Percentiles rank a stretch among this genome's conserved stretches.
Conservation (phyloP, 2,113 vertebrate species). For the Emydura subglobosa region DNA sequence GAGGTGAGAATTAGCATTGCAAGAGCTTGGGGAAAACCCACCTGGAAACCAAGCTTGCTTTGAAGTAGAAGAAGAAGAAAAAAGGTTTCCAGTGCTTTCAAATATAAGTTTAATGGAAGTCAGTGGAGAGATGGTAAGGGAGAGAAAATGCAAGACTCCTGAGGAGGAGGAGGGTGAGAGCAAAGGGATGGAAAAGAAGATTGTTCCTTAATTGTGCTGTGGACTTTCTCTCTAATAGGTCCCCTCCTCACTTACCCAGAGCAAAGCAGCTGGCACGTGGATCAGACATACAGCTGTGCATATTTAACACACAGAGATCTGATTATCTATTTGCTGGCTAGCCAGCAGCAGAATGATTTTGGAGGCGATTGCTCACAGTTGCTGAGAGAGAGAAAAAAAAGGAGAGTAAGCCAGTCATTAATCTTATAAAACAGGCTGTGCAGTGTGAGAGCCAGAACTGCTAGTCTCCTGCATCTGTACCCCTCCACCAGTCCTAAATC, state of each 20-base stretch:
- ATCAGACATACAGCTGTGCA: conserved; percentile 71
- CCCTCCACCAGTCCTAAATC: conserved; percentile 64
- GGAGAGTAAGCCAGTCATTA: conserved; percentile 63
- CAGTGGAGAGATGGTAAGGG: background rate
- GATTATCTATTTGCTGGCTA: conserved; percentile 71
- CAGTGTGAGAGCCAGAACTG: conserved; percentile 48
- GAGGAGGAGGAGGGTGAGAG: background rate
- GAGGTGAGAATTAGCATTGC: conserved; percentile 16
- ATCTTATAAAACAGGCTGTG: conserved; percentile 67
- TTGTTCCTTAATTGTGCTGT: rapidly evolving
- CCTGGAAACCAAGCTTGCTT: conserved; percentile 1
- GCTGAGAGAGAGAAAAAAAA: conserved; percentile 46
- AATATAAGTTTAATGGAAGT: background rate
- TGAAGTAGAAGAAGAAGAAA: background rate
- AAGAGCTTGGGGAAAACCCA: conserved; percentile 24
- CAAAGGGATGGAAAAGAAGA: rapidly evolving
- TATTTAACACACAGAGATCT: conserved; percentile 73
- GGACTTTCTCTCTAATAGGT: conserved; percentile 29
- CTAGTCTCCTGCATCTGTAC: conserved; percentile 67
- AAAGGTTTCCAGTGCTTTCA: background rate
- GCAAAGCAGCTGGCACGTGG: conserved; percentile 50
- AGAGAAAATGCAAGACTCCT: background rate
- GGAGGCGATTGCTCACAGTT: conserved; percentile 67
- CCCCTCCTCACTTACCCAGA: conserved; percentile 24
- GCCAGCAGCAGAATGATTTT: conserved; percentile 61